Percentiles rank a stretch among this genome's conserved stretches.
phyloP scores from a whole-genome alignment of 2,888 invertebrate species.

The Tinea trinotella region DNA sequence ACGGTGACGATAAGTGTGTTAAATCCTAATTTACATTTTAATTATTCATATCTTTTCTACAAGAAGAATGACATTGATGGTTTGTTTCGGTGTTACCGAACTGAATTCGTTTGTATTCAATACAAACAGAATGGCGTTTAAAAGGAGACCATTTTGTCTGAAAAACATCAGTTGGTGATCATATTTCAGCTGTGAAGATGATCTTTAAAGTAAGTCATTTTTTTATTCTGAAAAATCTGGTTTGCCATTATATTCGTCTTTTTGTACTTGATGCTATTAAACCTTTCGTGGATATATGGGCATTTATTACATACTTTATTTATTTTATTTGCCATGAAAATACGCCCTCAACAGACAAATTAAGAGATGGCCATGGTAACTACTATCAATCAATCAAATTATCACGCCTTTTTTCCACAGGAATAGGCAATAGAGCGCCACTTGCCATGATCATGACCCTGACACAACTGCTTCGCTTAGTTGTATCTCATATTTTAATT shows the following conservation, averaged over 20 bases:
- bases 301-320: too few species aligned
- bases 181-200: conserved; percentile 58
- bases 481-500: not conserved
- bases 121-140: conserved; percentile 55
- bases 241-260: too few species aligned
- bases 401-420: too few species aligned
- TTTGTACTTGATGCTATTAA: too few species aligned
- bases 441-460: too few species aligned
- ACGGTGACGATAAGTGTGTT: conserved; percentile 41
- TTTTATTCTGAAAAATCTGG: too few species aligned
- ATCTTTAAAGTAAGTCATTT: conserved; percentile 53
- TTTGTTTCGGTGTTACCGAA: conserved; percentile 68
- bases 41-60: conserved; percentile 60
- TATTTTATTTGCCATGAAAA: too few species aligned
- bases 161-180: conserved; percentile 59
- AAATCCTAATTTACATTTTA: conserved; percentile 63
- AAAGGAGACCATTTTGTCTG: conserved; percentile 46
- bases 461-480: not conserved
- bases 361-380: too few species aligned
- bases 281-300: too few species aligned
- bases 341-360: too few species aligned
- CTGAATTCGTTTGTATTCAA: conserved; percentile 37
- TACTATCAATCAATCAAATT: too few species aligned
- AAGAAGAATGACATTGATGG: conserved; percentile 62
- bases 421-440: too few species aligned